Percentiles rank a stretch among this genome's conserved stretches.
phyloP scores from a whole-genome alignment of 2,888 invertebrate genomes.

The Hipparchia semele region DNA sequence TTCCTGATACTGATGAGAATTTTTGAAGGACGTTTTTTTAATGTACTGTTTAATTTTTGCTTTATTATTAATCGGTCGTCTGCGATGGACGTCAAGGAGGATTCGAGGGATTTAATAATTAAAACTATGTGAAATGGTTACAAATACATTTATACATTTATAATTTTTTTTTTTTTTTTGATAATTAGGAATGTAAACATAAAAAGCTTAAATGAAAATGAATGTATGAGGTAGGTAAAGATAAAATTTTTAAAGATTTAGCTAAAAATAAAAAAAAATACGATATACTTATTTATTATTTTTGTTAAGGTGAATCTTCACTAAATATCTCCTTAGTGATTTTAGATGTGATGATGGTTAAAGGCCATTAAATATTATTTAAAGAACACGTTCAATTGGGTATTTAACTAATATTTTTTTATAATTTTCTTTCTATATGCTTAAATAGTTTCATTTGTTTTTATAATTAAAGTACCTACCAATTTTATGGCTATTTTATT shows the following conservation, averaged over 20 bases:
- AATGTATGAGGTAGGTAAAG: background rate
- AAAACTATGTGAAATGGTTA: background rate
- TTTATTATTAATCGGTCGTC: no score
- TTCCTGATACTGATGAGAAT: no score
- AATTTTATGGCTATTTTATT: background rate
- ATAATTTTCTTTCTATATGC: no score
- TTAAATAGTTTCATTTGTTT: no score
- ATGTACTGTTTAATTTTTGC: no score
- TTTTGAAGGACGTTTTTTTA: no score
- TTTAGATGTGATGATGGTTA: background rate
- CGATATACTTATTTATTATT: background rate
- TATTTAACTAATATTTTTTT: no score
- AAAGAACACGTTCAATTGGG: no score
- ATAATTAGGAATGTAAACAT: background rate
- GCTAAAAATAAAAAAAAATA: background rate
- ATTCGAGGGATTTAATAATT: background rate
- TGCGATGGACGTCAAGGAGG: background rate
- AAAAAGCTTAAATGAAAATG: background rate
- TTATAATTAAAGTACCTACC: background rate
- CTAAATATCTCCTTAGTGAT: background rate
- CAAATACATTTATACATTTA: background rate
- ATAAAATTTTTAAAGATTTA: background rate
- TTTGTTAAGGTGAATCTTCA: slow-evolving; percentile 7
- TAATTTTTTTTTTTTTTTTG: background rate
- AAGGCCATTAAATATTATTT: slow-evolving; percentile 3